Conservation (phyloP, 2,888 invertebrate species). For the Eupithecia pulchellata region DNA sequence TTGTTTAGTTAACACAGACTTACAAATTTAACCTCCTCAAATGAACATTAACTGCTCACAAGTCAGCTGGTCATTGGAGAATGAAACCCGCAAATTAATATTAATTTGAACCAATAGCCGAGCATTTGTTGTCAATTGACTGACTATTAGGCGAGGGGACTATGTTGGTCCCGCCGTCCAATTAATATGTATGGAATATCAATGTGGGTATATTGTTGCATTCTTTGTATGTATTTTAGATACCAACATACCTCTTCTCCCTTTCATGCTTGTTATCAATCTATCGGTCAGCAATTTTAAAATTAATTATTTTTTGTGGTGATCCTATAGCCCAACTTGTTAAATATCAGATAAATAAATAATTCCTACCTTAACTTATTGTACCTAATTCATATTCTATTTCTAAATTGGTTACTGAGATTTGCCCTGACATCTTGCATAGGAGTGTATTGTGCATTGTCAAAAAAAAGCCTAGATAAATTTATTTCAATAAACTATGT, state of each 20-base stretch:
- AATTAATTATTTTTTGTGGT: no score
- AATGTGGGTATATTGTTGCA: slow-evolving; percentile 12
- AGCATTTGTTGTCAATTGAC: slow-evolving; percentile 56
- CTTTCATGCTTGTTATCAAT: no score
- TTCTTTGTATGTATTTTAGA: not conserved
- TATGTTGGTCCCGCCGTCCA: slow-evolving; percentile 20
- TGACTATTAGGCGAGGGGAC: slow-evolving; percentile 25
- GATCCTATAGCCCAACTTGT: no score
- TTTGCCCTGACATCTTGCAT: no score
- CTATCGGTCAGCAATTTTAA: no score
- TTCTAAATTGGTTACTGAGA: no score
- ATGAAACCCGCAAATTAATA: slow-evolving; percentile 52
- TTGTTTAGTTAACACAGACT: not conserved
- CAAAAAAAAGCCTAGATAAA: not conserved
- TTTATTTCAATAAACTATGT: not conserved
- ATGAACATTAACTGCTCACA: slow-evolving; percentile 9
- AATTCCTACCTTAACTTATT: not conserved
- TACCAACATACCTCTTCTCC: no score
- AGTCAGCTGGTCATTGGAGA: slow-evolving; percentile 30
- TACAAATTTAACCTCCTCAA: not conserved
- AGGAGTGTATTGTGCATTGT: no score
- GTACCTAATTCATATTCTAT: no score
- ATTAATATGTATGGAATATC: slow-evolving; percentile 16
- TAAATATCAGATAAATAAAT: no score
- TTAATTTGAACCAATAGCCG: slow-evolving; percentile 62